phyloP scores from a whole-genome alignment of 2,888 invertebrate genomes.

The Neoitamus cyanurus region DNA sequence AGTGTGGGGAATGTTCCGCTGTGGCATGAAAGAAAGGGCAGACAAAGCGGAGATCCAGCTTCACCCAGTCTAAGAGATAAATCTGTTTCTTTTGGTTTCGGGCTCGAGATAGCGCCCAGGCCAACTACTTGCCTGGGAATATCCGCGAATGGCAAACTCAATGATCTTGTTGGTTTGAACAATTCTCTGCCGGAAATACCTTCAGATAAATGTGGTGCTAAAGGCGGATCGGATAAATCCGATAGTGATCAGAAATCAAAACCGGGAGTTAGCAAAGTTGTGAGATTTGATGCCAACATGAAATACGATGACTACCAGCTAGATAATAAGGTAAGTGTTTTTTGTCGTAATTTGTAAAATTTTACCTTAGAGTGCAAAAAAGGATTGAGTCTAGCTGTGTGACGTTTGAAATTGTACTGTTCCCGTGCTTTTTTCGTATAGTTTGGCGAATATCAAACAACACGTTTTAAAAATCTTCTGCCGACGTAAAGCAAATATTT shows the following conservation, averaged over 20 bases:
- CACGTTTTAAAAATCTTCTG: too few relatives aligned
- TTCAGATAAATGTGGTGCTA: constrained; percentile 1
- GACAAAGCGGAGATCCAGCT: constrained; percentile 64
- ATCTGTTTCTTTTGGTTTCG: constrained; percentile 82
- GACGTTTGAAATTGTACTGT: too few relatives aligned
- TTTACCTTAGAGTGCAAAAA: background rate
- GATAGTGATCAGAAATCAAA: constrained; percentile 59
- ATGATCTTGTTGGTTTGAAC: constrained; percentile 52
- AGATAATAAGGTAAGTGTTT: constrained; percentile 61
- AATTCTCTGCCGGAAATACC: constrained; percentile 52
- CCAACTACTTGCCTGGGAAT: constrained; percentile 76
- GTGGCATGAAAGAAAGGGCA: constrained; percentile 78
- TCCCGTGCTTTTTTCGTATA: too few relatives aligned
- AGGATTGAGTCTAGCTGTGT: too few relatives aligned
- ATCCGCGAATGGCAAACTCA: constrained; percentile 58
- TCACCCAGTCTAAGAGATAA: constrained; percentile 78
- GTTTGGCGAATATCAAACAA: too few relatives aligned
- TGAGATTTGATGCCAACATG: constrained; percentile 65
- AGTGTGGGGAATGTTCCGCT: constrained; percentile 68
- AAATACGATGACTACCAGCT: constrained; percentile 63
- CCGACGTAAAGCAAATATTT: too few relatives aligned
- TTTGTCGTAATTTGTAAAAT: background rate
- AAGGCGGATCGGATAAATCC: constrained; percentile 37
- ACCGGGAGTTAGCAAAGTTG: constrained; percentile 66
- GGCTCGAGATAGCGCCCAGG: constrained; percentile 75